Evolutionary conservation across 2,888 invertebrate species (phyloP).

Genomic region (Euphydryas editha): DNA sequence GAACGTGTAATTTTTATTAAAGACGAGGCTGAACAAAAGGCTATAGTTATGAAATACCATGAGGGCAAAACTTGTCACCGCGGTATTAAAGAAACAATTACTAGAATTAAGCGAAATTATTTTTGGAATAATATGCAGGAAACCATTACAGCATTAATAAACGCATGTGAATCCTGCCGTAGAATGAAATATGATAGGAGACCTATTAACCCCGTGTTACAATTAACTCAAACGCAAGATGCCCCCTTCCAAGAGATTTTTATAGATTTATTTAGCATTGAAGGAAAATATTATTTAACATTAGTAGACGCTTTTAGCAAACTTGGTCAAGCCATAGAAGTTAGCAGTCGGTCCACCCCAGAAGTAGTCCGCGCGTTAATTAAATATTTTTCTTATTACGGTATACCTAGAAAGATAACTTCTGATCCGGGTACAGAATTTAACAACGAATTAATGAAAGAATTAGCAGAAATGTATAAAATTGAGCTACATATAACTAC

Average conservation of each 20-base stretch:
- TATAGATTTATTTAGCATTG: slow-evolving; percentile 38
- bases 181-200: slow-evolving; percentile 40
- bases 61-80: slow-evolving; percentile 30
- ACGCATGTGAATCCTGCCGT: not conserved
- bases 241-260: slow-evolving; percentile 43
- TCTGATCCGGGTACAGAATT: too few relatives aligned
- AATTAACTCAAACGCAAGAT: slow-evolving; percentile 44
- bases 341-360: slow-evolving; percentile 31
- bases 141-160: slow-evolving; percentile 36
- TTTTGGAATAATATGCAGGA: too few relatives aligned
- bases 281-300: slow-evolving; percentile 36
- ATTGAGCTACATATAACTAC: slow-evolving; percentile 45
- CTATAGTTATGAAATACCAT: not conserved
- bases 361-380: too few relatives aligned
- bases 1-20: too few relatives aligned
- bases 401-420: too few relatives aligned
- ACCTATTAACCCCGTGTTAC: slow-evolving; percentile 43
- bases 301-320: slow-evolving; percentile 42
- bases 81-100: slow-evolving; percentile 39
- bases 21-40: too few relatives aligned
- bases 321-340: slow-evolving; percentile 39
- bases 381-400: too few relatives aligned
- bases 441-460: too few relatives aligned
- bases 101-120: too few relatives aligned
- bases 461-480: slow-evolving; percentile 45